phyloP scores from a whole-genome alignment of 2,888 invertebrate species.

The Pecten maximus region DNA sequence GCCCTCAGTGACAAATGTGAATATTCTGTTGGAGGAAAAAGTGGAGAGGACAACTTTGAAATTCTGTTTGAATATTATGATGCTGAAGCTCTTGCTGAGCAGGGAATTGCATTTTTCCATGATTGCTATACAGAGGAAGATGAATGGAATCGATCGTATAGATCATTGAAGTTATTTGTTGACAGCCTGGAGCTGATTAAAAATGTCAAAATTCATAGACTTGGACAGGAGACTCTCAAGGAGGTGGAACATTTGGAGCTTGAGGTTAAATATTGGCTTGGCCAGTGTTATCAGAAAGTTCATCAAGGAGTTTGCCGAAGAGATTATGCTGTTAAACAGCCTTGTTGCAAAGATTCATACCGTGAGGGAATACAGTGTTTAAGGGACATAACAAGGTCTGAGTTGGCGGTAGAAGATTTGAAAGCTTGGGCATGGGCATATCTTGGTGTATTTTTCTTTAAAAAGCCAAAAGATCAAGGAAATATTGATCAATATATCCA shows the following conservation, averaged over 20 bases:
- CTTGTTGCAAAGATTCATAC: background rate
- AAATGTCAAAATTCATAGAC: background rate
- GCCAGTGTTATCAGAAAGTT: constrained; percentile 4
- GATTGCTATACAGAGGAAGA: constrained; percentile 46
- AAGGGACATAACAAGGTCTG: background rate
- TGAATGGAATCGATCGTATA: background rate
- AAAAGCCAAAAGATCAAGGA: background rate
- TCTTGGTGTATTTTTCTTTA: constrained; percentile 44
- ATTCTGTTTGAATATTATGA: background rate
- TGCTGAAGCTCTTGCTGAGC: constrained; percentile 35
- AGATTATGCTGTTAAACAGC: background rate
- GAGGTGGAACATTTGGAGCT: background rate
- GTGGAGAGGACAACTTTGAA: background rate
- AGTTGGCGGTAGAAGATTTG: background rate
- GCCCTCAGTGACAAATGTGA: background rate
- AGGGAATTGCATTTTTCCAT: constrained; percentile 46
- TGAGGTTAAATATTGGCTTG: constrained; percentile 46
- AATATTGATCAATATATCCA: constrained; percentile 14
- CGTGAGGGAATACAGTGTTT: background rate
- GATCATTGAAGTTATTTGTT: constrained; percentile 24
- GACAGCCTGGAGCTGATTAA: constrained; percentile 9
- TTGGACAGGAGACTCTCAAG: background rate
- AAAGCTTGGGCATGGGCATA: constrained; percentile 35
- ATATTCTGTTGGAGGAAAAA: background rate
- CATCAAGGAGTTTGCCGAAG: constrained; percentile 3